Evolutionary conservation across 1,140 invertebrate species (phyloP).

Genomic region (Gonioctena quinquepunctata): DNA sequence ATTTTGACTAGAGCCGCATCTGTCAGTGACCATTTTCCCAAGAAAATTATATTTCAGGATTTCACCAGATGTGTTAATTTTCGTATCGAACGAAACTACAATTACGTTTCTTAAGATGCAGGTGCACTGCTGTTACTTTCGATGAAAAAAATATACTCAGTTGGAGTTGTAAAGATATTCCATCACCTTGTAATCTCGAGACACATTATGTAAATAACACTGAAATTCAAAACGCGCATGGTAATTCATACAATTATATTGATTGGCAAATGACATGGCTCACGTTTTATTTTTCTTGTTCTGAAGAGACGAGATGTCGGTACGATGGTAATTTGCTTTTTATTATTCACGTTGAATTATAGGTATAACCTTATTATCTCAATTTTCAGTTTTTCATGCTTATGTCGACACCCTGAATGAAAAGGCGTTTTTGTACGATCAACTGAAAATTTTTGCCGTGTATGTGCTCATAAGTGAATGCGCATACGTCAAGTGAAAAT

Average conservation of each 20-base stretch:
- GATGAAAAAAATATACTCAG: neutral
- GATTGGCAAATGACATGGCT: slow-evolving; percentile 15
- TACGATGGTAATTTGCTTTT: neutral
- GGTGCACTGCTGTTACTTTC: neutral
- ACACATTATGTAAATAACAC: slow-evolving; percentile 23
- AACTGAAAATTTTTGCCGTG: no score
- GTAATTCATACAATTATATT: slow-evolving; percentile 13
- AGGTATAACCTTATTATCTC: neutral
- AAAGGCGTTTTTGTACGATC: no score
- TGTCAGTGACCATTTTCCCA: no score
- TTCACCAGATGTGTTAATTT: no score
- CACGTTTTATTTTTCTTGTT: neutral
- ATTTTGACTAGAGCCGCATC: no score
- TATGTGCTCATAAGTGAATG: no score
- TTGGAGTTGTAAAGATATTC: slow-evolving; percentile 5
- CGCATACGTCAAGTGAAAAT: no score
- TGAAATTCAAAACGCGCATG: neutral
- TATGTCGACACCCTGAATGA: no score
- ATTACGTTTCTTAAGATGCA: neutral
- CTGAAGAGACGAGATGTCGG: neutral
- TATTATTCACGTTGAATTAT: neutral
- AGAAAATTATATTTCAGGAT: no score
- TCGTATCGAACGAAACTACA: neutral
- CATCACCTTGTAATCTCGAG: slow-evolving; percentile 8
- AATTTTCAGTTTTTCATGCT: no score